Evolutionary conservation across 2,797 vertebrate species (phyloP).

Genomic region (Gallinago nigripennis): DNA sequence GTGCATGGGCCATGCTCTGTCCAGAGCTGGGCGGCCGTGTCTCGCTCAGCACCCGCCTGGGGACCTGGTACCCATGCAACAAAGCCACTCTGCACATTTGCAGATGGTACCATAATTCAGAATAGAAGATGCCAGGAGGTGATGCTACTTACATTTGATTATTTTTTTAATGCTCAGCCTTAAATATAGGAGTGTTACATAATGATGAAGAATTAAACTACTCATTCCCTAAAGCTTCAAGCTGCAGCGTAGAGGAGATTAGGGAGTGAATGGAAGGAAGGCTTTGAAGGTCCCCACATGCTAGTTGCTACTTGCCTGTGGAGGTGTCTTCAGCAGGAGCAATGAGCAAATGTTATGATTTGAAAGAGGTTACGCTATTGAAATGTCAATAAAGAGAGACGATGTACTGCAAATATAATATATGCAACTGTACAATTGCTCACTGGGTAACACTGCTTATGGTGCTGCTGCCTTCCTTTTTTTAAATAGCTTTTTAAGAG

Average conservation of each 20-base stretch:
- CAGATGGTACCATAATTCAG: neutral
- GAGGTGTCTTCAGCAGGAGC: neutral
- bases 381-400: neutral
- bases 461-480: neutral
- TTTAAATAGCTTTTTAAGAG: neutral
- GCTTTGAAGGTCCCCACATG: neutral
- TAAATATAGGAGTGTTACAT: neutral
- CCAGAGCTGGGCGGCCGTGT: accelerated
- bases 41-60: neutral
- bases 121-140: neutral
- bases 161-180: neutral
- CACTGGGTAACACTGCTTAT: neutral
- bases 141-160: neutral
- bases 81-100: neutral
- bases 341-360: neutral
- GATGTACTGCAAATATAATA: neutral
- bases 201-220: conserved; percentile 15
- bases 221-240: neutral
- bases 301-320: neutral
- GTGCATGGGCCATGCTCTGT: accelerated
- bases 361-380: neutral
- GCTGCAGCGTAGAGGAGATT: neutral
- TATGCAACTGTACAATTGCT: neutral
- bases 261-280: neutral
- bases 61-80: neutral